These are phyloP conservation scores for Epicampocera succincta DNA, from an alignment of 2,888 invertebrate species.

Conservation along the genomic window DNA sequence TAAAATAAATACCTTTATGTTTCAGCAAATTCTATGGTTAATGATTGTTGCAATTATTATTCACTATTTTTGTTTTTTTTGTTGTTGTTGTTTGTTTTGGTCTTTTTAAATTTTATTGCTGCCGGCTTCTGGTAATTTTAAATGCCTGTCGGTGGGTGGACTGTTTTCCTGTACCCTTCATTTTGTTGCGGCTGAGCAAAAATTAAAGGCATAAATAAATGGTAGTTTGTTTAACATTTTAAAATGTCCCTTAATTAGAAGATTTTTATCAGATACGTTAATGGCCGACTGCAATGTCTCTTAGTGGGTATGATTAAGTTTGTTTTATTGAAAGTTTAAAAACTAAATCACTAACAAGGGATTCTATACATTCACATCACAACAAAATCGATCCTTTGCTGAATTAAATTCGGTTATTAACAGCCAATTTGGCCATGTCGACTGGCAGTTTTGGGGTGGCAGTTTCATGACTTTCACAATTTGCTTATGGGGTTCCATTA, in stretches of 20 bases:
- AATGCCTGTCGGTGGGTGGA: slow-evolving; percentile 27
- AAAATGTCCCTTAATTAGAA: slow-evolving; percentile 54
- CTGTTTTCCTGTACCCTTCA: neutral
- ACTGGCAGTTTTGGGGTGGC: no score
- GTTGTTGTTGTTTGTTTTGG: neutral
- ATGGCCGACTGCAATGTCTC: neutral
- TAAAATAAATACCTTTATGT: slow-evolving; percentile 55
- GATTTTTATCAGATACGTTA: slow-evolving; percentile 31
- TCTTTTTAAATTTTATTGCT: slow-evolving; percentile 2
- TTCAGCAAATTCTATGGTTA: slow-evolving; percentile 60
- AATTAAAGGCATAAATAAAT: slow-evolving; percentile 22
- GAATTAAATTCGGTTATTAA: no score
- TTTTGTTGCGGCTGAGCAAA: slow-evolving; percentile 12
- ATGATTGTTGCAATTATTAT: slow-evolving; percentile 66
- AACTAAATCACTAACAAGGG: no score
- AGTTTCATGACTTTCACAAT: no score
- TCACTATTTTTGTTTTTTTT: slow-evolving; percentile 32
- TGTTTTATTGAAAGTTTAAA: no score
- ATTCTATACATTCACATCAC: no score
- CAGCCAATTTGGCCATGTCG: no score
- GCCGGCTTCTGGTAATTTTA: slow-evolving; percentile 5
- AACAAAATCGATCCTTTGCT: no score
- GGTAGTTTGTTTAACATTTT: slow-evolving; percentile 49
- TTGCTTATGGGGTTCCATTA: no score
- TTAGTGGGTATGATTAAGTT: no score